These are phyloP conservation scores for Eremophila alpestris DNA, from an alignment of 2,797 vertebrate genomes.

Conservation along the genomic window DNA sequence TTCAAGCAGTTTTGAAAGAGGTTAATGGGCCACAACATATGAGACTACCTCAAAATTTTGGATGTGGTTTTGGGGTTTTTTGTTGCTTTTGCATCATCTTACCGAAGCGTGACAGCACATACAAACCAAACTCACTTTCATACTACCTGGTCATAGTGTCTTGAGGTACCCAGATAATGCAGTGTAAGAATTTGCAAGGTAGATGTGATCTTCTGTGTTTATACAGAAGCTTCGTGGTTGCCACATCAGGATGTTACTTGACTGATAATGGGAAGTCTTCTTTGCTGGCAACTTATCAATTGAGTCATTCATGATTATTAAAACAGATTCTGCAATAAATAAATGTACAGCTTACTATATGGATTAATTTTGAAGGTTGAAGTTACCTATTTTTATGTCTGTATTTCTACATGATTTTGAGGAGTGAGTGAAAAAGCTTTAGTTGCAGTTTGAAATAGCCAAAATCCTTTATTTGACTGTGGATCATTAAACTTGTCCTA, in stretches of 20 bases:
- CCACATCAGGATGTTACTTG: neutral
- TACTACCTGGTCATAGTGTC: neutral
- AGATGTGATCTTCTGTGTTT: neutral
- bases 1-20: neutral
- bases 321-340: neutral
- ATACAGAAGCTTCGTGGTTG: neutral
- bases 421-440: neutral
- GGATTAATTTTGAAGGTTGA: neutral
- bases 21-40: neutral
- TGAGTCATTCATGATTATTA: neutral
- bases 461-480: neutral
- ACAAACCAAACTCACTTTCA: accelerated
- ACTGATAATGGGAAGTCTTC: neutral
- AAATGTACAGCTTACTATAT: neutral
- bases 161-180: neutral
- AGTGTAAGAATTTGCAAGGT: neutral
- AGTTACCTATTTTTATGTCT: neutral
- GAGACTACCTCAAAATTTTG: neutral
- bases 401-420: neutral
- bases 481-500: neutral
- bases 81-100: neutral
- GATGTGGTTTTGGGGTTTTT: neutral
- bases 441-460: neutral
- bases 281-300: neutral
- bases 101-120: neutral